phyloP scores from a whole-genome alignment of 2,888 invertebrate species.

The Bombylius discolor region DNA sequence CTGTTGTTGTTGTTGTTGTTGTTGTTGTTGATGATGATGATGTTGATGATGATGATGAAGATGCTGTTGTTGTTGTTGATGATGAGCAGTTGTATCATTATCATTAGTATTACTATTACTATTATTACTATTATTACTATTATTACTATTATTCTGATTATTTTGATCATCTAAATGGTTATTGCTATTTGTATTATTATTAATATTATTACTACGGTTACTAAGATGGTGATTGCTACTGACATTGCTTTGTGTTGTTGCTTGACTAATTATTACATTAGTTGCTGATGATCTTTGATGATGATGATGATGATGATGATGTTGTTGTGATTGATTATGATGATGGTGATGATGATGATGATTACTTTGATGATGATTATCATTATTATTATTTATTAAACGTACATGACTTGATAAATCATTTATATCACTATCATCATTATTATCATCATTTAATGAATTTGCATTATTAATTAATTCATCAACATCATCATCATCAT shows the following conservation, averaged over 20 bases:
- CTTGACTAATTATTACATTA: not conserved
- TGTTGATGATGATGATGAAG: no score
- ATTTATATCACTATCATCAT: slow-evolving; percentile 5
- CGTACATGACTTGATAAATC: not conserved
- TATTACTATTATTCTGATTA: no score
- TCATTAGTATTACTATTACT: no score
- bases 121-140: no score
- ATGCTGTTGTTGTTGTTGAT: no score
- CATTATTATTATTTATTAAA: not conserved
- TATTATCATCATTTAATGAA: not conserved
- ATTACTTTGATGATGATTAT: not conserved
- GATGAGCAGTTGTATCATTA: no score
- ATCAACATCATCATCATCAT: slow-evolving; percentile 1
- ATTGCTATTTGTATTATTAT: no score
- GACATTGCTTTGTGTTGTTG: not conserved
- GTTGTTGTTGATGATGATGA: no score
- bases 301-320: not conserved
- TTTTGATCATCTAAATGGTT: no score
- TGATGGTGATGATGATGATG: not conserved
- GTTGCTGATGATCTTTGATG: not conserved
- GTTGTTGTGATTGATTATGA: not conserved
- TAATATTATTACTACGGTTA: no score
- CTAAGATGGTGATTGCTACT: no score
- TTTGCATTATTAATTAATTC: slow-evolving; percentile 1
- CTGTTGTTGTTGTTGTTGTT: no score